Conservation (phyloP, 2,888 invertebrate species). For the Seira ritae region DNA sequence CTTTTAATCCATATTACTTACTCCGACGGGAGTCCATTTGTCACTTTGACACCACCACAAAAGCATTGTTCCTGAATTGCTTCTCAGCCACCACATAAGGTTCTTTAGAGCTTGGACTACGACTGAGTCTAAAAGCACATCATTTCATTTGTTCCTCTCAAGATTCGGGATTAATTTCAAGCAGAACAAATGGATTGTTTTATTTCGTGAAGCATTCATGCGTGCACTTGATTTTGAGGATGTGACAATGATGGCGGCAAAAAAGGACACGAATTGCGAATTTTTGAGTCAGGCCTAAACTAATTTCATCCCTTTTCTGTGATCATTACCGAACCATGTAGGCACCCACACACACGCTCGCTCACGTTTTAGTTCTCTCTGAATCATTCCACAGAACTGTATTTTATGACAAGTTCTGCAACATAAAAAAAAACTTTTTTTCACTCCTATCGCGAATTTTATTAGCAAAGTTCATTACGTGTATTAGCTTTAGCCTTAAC, state of each 20-base stretch:
- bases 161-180: not conserved
- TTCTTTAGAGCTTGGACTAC: too few relatives aligned
- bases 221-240: constrained; percentile 12
- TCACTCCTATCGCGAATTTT: not conserved
- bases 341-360: constrained; percentile 8
- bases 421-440: constrained; percentile 10
- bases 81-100: not conserved
- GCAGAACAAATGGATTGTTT: constrained; percentile 14
- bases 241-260: not conserved
- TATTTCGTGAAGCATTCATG: constrained; percentile 11
- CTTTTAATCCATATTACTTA: not conserved
- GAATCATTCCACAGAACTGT: not conserved
- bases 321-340: constrained; percentile 6
- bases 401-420: constrained; percentile 13
- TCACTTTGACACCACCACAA: not conserved
- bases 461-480: not conserved
- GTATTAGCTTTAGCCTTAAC: too few relatives aligned
- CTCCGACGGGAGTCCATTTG: not conserved
- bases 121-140: too few relatives aligned
- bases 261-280: constrained; percentile 4
- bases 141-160: not conserved
- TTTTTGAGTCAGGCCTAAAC: not conserved
- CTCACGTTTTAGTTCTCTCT: not conserved
- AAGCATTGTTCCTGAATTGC: not conserved
- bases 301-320: not conserved